Base-by-base conservation (phyloP, 1,140 invertebrate genomes). In the Ephestia elutella region DNA sequence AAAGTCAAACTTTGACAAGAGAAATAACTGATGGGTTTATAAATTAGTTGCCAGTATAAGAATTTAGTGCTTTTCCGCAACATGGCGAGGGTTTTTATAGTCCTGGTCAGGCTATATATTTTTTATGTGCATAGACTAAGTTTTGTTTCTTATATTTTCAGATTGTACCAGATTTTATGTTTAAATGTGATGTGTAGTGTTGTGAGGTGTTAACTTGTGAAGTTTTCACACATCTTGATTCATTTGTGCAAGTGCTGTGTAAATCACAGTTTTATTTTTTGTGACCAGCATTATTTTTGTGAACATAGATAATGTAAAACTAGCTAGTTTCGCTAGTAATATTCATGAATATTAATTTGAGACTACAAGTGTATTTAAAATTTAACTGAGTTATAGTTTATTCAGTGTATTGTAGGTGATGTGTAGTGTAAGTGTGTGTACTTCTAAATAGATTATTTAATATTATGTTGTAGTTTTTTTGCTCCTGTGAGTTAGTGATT, bases 371-470 rank as follows among this genome's bases (percentile, higher is more conserved):
- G 21, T 53, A 68, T 66, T 70, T 69, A 65, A 62, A 54, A 62
- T 64, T 67, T 67, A 57, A 18, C 53, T 68, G 55, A 72, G 70
- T 80, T 81, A 63, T 76, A 79, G 77, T 85, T 78, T 82, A 80
- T 68, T 75, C 73, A 87, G 82, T 88, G 83, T 86, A 85, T 75
- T 58, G 59, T 82, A 86, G 80, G 81, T 80, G 76, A 81, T 75
- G 86, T 88, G 86, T 87, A 83, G 85, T 88, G 84, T 73, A 73
- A 66, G 70, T 86, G 81, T 77, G 83, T 84, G 77, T 71, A 78
- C 63, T 72, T 66, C 54, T 64, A 81, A 86, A 88, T 86, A 86
- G 82, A 87, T 74, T 75, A 81, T 86, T 81, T 71, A 72, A 78
- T 78, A 71, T 69, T 30, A 81, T 63, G 70, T 78, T 85, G 80